Evolutionary conservation across 2,113 vertebrate genomes (phyloP), one percentile per base, ranked within the genome.

Genomic region (Holacanthus passer): DNA sequence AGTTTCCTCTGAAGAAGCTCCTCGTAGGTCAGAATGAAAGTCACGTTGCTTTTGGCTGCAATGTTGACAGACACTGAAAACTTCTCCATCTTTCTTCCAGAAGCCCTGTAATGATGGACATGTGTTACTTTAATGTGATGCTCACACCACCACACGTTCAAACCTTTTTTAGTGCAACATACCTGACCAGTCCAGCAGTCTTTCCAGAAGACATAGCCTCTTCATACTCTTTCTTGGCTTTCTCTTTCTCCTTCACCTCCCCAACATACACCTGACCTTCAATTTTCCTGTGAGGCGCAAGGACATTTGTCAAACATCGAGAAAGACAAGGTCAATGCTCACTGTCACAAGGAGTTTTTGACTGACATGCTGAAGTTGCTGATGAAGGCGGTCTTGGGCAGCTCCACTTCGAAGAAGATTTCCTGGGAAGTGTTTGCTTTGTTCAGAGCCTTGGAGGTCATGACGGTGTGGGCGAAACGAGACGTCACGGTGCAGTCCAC

Each of bases 351-450:
- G 3, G 9, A 41, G 37, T 20, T 62, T n/a, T 53, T 48, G 62
- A 95, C 97, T 63, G 74, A 98, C 97, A 98, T 96, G 96, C 93
- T 96, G 83, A 98, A 98, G 92, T 97, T 96, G 73, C 95, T 96
- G 91, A 98, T 98, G 93, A 98, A 98, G 81, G 97, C 97, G 0
- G 96, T 97, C 89, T 97, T 98, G 52, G 97, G 97, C 29, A 98
- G 95, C 1, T 97, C 96, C 90, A 98, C 93, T 43, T 97, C 95
- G 0, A 64, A 99, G 77, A 94, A 82, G 47, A 97, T 95, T 94
- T 99, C 97, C 90, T 95, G 95, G 27, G 97, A 93, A 19, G 75
- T 5, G 0, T 94, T 93, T 58, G 95, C 97, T 64, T 89, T 96
- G 93, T 99, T 99, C 66, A 96, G 86, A 63, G 96, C 96, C 83